Percentiles rank a stretch among this genome's conserved stretches.
Evolutionary conservation across 1,140 invertebrate genomes (phyloP).

Genomic region (Drosophila punjabiensis): DNA sequence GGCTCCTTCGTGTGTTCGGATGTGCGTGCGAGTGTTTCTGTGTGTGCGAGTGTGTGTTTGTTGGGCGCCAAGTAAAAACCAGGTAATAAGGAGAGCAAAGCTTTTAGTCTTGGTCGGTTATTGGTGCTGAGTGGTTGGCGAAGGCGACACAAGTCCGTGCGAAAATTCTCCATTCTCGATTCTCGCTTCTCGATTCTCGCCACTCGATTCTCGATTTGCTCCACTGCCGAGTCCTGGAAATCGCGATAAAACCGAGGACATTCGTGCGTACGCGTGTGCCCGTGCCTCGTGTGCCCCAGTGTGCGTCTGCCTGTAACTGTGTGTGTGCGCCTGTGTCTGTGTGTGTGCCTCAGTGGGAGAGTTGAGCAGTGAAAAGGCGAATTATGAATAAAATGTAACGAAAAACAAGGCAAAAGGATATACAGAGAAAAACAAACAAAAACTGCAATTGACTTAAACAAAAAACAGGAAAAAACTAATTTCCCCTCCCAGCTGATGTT

Average conservation of each 20-base stretch:
- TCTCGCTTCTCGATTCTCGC: slow-evolving; percentile 18
- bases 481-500: background rate
- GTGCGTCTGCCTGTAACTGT: slow-evolving; percentile 11
- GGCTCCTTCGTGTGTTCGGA: slow-evolving; percentile 14
- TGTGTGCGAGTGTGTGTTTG: slow-evolving; percentile 17
- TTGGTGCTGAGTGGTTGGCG: slow-evolving; percentile 81
- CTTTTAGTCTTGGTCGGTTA: slow-evolving; percentile 83
- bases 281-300: slow-evolving; percentile 6
- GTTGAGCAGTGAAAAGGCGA: slow-evolving; percentile 52
- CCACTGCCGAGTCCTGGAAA: slow-evolving; percentile 50
- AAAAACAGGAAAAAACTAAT: slow-evolving; percentile 17
- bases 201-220: slow-evolving; percentile 26
- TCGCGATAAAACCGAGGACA: slow-evolving; percentile 47
- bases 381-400: slow-evolving; percentile 66
- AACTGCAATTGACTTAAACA: slow-evolving; percentile 28
- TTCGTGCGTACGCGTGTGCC: slow-evolving; percentile 27
- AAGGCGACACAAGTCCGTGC: slow-evolving; percentile 62
- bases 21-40: slow-evolving; percentile 15
- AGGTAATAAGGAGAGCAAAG: slow-evolving; percentile 82
- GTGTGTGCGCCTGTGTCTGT: slow-evolving; percentile 27
- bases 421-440: slow-evolving; percentile 26
- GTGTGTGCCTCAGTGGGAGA: slow-evolving; percentile 30
- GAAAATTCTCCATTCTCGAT: slow-evolving; percentile 22
- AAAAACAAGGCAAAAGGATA: slow-evolving; percentile 19
- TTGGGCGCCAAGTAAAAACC: slow-evolving; percentile 68